Evolutionary conservation across 2,797 vertebrate species (phyloP), one percentile per base, ranked within the genome.

Genomic region (Myotis planiceps): DNA sequence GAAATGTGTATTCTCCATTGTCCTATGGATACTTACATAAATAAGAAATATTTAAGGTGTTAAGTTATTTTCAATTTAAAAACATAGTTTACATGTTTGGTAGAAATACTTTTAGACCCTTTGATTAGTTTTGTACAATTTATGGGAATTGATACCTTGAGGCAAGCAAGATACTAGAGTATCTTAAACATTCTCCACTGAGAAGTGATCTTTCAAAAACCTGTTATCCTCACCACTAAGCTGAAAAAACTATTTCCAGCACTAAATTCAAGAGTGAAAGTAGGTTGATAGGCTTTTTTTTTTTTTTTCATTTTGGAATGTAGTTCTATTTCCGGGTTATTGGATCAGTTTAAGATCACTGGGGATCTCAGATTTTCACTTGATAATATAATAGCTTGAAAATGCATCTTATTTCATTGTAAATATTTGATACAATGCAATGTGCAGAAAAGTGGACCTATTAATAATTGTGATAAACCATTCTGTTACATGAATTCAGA

Each of bases 191-290:
- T 65, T 94, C 88, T 71, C 78, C 69, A 45, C 47, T 96, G 47
- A 96, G 47, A 95, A 83, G 19, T 16, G 47, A 76, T 95, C n/a
- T 84, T 72, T 96, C 49, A 76, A 71, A 94, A 94, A 69, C 42
- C 58, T 0, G 27, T 90, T 96, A 84, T 51, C 47, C 34, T 95
- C 53, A 91, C 53, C 66, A 82, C n/a, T 95, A 53, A 80, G 49
- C 87, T 74, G 93, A 92, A 32, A 93, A 96, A 93, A 12, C 42
- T 53, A 37, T 94, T 69, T 83, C 51, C 3, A 53, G 39, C 4
- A 79, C n/a, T 69, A 49, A 92, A 39, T 58, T 94, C 45, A 74
- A 90, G 23, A 92, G n/a, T 29, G 32, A 92, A 5, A 1, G 4
- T 72, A 25, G n/a, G 81, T 78, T 85, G 65, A 71, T 69, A 55